Evolutionary conservation across 2,888 invertebrate species (phyloP).

Genomic region (Cheiracanthium punctorium): DNA sequence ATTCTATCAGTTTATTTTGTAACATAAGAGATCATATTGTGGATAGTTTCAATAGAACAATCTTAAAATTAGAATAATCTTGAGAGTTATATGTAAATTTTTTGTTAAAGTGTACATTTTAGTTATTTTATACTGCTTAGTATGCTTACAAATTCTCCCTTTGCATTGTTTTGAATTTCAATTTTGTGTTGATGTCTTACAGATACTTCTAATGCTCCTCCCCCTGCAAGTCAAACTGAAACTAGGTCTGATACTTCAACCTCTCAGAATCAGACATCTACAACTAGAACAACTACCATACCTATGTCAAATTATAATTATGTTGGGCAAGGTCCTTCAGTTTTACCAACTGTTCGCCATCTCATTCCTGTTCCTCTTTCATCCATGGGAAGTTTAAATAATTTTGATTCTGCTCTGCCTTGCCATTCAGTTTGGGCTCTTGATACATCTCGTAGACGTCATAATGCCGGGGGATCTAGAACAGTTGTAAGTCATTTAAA

Average conservation of each 20-base stretch:
- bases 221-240: background rate
- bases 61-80: too few species aligned
- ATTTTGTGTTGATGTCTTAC: too few species aligned
- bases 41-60: too few species aligned
- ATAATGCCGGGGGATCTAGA: conserved; percentile 59
- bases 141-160: too few species aligned
- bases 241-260: conserved; percentile 8
- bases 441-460: conserved; percentile 43
- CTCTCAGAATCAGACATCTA: background rate
- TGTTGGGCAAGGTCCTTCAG: background rate
- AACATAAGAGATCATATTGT: too few species aligned
- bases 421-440: conserved; percentile 79
- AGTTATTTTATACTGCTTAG: too few species aligned
- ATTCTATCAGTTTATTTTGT: too few species aligned
- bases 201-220: conserved; percentile 10
- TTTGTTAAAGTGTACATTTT: too few species aligned
- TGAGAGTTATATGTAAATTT: too few species aligned
- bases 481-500: conserved; percentile 15
- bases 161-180: too few species aligned
- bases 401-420: conserved; percentile 66
- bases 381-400: conserved; percentile 61
- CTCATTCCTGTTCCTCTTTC: conserved; percentile 73
- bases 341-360: conserved; percentile 28
- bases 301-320: background rate
- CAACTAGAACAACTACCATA: background rate